phyloP scores from a whole-genome alignment of 2,797 vertebrate genomes.

The Philypnodon macrostomus region DNA sequence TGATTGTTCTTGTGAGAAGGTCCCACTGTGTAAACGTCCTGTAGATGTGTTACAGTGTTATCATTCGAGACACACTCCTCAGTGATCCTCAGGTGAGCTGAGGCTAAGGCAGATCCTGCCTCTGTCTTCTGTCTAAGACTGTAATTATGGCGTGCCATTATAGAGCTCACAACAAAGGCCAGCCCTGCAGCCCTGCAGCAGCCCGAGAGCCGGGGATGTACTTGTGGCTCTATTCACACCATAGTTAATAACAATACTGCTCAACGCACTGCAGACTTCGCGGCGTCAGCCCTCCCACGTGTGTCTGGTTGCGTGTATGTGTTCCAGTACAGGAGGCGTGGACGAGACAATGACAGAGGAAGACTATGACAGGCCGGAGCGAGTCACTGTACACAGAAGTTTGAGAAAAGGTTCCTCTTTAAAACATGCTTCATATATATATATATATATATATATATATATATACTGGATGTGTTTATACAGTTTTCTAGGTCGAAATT shows the following conservation, averaged over 20 bases:
- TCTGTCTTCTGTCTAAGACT: slow-evolving; percentile 58
- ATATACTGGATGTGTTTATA: background rate
- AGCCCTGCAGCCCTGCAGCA: slow-evolving; percentile 71
- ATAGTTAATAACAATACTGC: slow-evolving; percentile 77
- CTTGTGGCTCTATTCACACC: slow-evolving; percentile 71
- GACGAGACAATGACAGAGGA: slow-evolving; percentile 28
- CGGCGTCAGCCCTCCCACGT: slow-evolving; percentile 73
- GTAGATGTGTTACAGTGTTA: slow-evolving; percentile 6
- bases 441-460: too few species aligned
- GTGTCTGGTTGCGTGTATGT: slow-evolving; percentile 52
- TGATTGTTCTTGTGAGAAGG: too few species aligned
- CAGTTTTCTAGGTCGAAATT: background rate
- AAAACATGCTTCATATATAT: background rate
- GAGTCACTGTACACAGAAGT: slow-evolving; percentile 15
- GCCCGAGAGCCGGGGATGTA: slow-evolving; percentile 63
- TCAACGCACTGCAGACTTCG: slow-evolving; percentile 67
- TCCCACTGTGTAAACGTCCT: too few species aligned
- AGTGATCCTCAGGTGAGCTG: slow-evolving; percentile 39
- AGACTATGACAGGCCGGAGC: slow-evolving; percentile 17
- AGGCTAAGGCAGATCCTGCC: slow-evolving; percentile 47
- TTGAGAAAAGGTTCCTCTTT: slow-evolving; percentile 15
- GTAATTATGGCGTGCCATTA: slow-evolving; percentile 76
- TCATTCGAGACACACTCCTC: slow-evolving; percentile 7
- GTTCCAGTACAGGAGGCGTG: slow-evolving; percentile 22
- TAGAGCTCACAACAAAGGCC: slow-evolving; percentile 69